Conservation (phyloP, 2,888 invertebrate species). For the Dichetophora obliterata region DNA sequence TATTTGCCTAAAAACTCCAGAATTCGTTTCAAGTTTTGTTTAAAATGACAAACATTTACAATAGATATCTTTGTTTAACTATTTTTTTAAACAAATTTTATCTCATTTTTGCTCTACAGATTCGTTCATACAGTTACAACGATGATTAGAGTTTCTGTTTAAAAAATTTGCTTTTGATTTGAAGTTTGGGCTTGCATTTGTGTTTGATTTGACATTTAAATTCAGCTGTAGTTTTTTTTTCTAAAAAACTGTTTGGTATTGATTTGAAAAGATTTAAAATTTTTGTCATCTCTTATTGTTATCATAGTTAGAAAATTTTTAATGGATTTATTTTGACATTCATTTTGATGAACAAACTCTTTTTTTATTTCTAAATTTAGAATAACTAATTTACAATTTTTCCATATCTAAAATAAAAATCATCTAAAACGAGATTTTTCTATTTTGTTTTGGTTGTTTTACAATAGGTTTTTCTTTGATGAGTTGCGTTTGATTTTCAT, state of each 20-base stretch:
- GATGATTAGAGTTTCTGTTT: background rate
- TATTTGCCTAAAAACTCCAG: background rate
- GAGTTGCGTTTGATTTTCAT: too few relatives aligned
- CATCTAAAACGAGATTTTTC: constrained; percentile 26
- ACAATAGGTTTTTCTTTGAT: background rate
- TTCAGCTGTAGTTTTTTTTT: background rate
- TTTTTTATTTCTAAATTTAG: background rate
- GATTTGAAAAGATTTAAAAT: background rate
- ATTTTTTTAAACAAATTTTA: constrained; percentile 9
- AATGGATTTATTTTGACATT: background rate
- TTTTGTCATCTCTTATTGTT: background rate
- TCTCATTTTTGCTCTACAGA: background rate
- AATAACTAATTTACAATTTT: background rate
- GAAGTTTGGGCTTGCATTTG: background rate
- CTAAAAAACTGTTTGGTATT: background rate
- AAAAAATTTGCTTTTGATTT: constrained; percentile 3
- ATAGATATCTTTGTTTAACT: background rate
- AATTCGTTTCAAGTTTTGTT: constrained; percentile 13
- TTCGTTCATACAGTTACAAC: background rate
- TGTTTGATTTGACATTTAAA: background rate
- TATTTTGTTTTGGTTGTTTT: background rate
- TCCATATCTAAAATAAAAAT: constrained; percentile 15
- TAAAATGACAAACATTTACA: constrained; percentile 33
- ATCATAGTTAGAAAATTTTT: background rate
- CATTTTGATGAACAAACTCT: background rate